Base-by-base conservation (phyloP, 2,113 vertebrate species). In the Pluvialis apricaria region DNA sequence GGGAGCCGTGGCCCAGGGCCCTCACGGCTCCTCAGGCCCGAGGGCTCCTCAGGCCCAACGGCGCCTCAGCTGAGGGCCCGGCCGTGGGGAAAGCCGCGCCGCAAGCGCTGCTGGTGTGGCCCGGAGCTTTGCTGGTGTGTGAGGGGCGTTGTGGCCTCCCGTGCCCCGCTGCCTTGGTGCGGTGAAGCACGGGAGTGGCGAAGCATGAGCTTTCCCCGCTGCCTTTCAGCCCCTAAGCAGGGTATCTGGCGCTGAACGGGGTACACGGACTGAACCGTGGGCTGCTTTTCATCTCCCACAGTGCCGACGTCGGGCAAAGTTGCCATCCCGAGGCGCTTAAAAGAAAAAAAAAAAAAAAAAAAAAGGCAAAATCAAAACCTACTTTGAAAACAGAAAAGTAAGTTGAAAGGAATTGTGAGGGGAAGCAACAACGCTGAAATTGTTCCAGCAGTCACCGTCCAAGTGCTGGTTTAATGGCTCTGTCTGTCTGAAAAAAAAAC, bases 251-350 rank as follows among this genome's bases (percentile, higher is more conserved):
- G 3, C 42, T 24, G 16, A 28, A 22, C 0, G 15, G 65, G n/a
- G 4, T 11, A 6, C 3, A 3, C 16, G 9, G 5, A 2, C 57
- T 31, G 31, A 75, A 42, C 28, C 6, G 10, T 1, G 3, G 45
- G 20, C 72, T 44, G 61, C 70, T 40, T 61, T 18, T 44, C 55
- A 5, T 11, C 14, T 44, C 42, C 25, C 20, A 0, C 28, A 24
- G 13, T 3, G 1, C 73, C 2, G 2, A 2, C 15, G 5, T 15
- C 1, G 1, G 58, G 45, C 16, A 22, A 31, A 38, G 38, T 10
- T 36, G 24, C 24, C 22, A 4, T 75, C 44, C 40, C 0, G 2
- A 66, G 17, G 38, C 24, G 18, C 25, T 61, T 49, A 3, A 38
- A 57, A 20, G 52, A 54, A 44, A 15, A 3, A 3, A 45, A 29